Conservation (phyloP, 2,797 vertebrate genomes). For the Epinephelus awoara region DNA sequence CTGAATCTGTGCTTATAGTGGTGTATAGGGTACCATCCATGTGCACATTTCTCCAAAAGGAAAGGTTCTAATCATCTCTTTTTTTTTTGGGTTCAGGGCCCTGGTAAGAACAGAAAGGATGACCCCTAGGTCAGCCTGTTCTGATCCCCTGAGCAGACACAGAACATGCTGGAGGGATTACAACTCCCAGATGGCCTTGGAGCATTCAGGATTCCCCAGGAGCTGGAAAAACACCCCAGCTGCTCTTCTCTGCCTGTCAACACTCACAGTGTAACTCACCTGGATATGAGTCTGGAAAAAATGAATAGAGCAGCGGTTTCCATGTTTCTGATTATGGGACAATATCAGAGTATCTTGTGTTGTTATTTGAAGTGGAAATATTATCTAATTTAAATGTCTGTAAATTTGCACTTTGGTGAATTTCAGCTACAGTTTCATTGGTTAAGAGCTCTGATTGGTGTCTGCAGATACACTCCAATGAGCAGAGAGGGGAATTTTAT, state of each 20-base stretch:
- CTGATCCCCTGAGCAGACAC: background rate
- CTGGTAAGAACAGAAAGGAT: background rate
- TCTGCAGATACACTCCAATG: no score
- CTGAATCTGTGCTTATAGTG: background rate
- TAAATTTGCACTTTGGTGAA: background rate
- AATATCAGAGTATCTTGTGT: no score
- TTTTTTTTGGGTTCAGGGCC: background rate
- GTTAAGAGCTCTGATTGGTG: no score
- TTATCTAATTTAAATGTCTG: background rate
- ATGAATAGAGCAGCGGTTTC: background rate
- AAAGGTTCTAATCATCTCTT: background rate
- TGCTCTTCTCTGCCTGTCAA: background rate
- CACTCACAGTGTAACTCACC: background rate
- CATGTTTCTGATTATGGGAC: background rate
- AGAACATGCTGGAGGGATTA: slow-evolving; percentile 8
- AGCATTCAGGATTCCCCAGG: background rate
- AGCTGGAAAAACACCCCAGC: background rate
- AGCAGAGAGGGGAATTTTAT: no score
- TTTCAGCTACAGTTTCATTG: background rate
- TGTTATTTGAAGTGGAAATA: background rate
- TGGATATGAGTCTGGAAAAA: background rate
- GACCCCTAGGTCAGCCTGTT: background rate
- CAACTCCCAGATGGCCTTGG: background rate
- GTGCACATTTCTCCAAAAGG: background rate
- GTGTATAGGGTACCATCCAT: background rate